Evolutionary conservation across 2,113 vertebrate genomes (phyloP).

Genomic region (Deroptyus accipitrinus): DNA sequence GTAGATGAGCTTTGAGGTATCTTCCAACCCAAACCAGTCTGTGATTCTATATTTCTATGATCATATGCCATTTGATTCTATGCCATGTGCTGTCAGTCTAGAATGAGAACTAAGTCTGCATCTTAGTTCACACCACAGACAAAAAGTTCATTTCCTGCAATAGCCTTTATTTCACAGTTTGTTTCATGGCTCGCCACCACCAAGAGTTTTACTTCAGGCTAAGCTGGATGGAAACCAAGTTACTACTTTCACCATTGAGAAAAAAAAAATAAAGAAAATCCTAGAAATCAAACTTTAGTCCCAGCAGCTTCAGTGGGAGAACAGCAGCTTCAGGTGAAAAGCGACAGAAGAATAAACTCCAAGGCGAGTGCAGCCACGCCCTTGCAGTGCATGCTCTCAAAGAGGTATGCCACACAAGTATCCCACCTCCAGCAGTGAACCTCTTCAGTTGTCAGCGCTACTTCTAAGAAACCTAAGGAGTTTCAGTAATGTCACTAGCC

Average conservation of each 20-base stretch:
- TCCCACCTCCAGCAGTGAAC: background rate
- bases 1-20: background rate
- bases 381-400: accelerated
- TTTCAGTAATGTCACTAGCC: background rate
- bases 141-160: background rate
- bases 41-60: background rate
- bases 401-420: background rate
- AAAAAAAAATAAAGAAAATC: background rate
- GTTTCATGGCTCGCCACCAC: background rate
- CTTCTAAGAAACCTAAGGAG: background rate
- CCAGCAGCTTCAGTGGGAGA: background rate
- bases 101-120: background rate
- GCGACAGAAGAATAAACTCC: background rate
- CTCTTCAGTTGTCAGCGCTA: background rate
- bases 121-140: background rate
- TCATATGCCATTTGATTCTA: background rate
- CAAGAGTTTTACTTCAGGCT: background rate
- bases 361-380: background rate
- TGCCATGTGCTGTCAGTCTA: background rate
- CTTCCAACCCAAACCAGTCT: background rate
- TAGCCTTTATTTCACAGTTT: background rate
- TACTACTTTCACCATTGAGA: background rate
- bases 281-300: background rate
- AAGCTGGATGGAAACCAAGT: background rate
- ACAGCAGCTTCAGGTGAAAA: background rate